Base-by-base conservation (phyloP, 1,140 invertebrate species). In the Palaemon carinicauda region DNA sequence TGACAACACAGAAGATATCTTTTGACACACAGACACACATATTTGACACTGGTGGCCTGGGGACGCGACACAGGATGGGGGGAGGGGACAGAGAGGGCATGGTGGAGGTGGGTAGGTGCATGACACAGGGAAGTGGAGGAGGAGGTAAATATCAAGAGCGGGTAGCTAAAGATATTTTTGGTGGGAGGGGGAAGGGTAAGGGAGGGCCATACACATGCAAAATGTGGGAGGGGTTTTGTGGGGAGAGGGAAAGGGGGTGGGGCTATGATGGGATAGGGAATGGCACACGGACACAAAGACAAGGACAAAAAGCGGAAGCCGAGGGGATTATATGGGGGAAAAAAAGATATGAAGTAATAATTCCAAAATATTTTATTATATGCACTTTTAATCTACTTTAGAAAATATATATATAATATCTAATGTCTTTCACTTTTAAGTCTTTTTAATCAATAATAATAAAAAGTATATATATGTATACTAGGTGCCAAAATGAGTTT, bases 31-130 rank as follows among this genome's bases (percentile, higher is more conserved):
- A 86, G 77, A 86, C 83, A 86, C 77, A 86, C 83, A 86, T 73
- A 86, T 86, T 86, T 86, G 83, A 86, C 83, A 86, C 83, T 80
- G 83, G 83, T 86, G 83, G 83, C 83, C 83, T 86, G 83, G 83
- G 83, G 83, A 86, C 83, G 83, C 52, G 83, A 86, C 83, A 86
- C 83, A 86, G 83, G 83, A 80, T 51, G 75, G 54, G 83, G 80
- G 83, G 83, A 60, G 56, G 83, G 31, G 53, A 53, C 54, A 80
- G 75, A 86, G 75, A 60, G 41, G 21, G 80, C 60, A 53, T 53
- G 74, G 51, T 65, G 21, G 51, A 54, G 73, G 71, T 21, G 52
- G 82, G 19, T 41, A 73, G 75, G 69, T 77, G 65, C 75, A 79
- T 79, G 75, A 33, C 77, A 86, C 83, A 80, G n/a, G 83, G 50